Percentiles rank a stretch among this genome's conserved stretches.
phyloP scores from a whole-genome alignment of 92 coral and sea anemone species.

The Ricordea florida region DNA sequence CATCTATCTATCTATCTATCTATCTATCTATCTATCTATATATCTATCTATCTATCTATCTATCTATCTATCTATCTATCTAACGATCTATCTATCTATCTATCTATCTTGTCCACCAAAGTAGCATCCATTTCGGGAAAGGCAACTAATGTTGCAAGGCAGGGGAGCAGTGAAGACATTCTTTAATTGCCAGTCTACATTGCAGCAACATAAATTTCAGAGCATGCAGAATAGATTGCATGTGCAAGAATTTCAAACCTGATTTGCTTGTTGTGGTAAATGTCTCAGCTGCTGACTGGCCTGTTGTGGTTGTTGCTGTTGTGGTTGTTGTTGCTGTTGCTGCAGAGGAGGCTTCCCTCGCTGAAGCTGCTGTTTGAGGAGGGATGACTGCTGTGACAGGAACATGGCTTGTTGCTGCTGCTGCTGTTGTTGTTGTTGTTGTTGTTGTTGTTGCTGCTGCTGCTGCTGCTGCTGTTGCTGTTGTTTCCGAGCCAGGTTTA shows the following conservation, averaged over 20 bases:
- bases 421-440: slow-evolving; percentile 75
- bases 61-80: too few species aligned
- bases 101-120: too few species aligned
- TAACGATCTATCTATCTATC: too few species aligned
- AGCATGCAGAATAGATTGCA: too few species aligned
- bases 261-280: slow-evolving; percentile 36
- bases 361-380: slow-evolving; percentile 48
- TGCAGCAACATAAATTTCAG: too few species aligned
- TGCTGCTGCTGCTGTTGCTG: slow-evolving; percentile 65
- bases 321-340: slow-evolving; percentile 73
- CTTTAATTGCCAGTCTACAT: too few species aligned
- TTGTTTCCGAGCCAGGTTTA: slow-evolving; percentile 39
- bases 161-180: too few species aligned
- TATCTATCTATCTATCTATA: too few species aligned
- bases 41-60: too few species aligned
- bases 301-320: slow-evolving; percentile 75
- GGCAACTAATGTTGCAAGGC: too few species aligned
- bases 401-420: slow-evolving; percentile 52
- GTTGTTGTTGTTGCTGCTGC: slow-evolving; percentile 68
- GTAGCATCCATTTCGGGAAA: too few species aligned
- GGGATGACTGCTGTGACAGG: slow-evolving; percentile 21
- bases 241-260: background rate
- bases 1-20: too few species aligned
- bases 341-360: slow-evolving; percentile 27
- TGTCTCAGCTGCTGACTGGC: slow-evolving; percentile 76